Base-by-base conservation (phyloP, 2,797 vertebrate genomes). In the Myotis planiceps region DNA sequence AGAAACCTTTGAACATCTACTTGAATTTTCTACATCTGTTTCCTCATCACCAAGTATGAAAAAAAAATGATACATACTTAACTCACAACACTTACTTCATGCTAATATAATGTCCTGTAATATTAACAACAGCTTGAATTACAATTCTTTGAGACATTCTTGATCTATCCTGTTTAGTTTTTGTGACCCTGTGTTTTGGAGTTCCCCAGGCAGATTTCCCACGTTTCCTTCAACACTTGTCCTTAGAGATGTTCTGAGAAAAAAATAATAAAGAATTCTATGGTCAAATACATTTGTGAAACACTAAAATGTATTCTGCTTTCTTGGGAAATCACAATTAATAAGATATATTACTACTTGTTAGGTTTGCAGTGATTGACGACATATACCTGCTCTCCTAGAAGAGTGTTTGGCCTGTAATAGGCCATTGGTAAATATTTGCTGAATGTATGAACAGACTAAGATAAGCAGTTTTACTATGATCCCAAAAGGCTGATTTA, bases 1-100 rank as follows among this genome's bases (percentile, higher is more conserved):
- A 95, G 45, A 42, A 91, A 86, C 16, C 53, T 18, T 93, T 14
- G 27, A 6, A 60, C 92, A 79, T 65, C 79, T 58, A 55, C 29
- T 88, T 92, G 14, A 72, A 27, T 89, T 84, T 86, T 68, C 81
- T 45, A 68, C 2, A 25, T 80, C 19, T 80, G 23, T 96, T 88
- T 96, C 68, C 45, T 76, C 76, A 55, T 86, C 82, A 45, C 21
- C 68, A 88, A 85, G 76, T 42, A 45, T 42, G 32, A 95, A 93
- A 84, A 89, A 89, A 88, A 55, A 60, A 66, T 45, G 7, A 4
- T 27, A 25, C 82, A 49, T 27, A 27, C 75, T 86, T 68, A 88
- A 74, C 10, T 65, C 23, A 82, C 49, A 88, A 72, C 4, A 66
- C 21, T 63, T 63, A 68, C 23, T 93, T 96, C 13, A 58, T 39